phyloP scores from a whole-genome alignment of 2,888 invertebrate species.

The Epsilonema sp. region DNA sequence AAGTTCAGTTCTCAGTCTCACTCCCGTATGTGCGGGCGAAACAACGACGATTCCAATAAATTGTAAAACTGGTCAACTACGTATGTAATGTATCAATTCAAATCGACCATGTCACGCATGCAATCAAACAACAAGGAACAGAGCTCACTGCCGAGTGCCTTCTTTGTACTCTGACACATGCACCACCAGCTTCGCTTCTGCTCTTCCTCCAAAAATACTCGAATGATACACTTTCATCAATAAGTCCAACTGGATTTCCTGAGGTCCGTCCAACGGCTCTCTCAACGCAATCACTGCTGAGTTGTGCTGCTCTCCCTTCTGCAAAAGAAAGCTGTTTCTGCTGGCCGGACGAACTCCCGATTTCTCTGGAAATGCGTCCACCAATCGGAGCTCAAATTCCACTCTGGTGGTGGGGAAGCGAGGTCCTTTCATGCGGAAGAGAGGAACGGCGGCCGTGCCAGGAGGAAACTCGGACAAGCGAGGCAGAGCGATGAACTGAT shows the following conservation, averaged over 20 bases:
- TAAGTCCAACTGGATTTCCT: conserved; percentile 31
- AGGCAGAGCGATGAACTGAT: conserved; percentile 42
- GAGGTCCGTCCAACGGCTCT: conserved; percentile 30
- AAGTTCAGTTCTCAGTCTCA: too few relatives aligned
- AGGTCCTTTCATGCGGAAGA: conserved; percentile 33
- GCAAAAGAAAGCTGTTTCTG: conserved; percentile 31
- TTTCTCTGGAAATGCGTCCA: conserved; percentile 18
- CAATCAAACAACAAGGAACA: not conserved
- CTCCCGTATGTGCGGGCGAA: not conserved
- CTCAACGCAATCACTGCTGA: conserved; percentile 32
- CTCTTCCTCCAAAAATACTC: conserved; percentile 31
- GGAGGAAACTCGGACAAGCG: conserved; percentile 60
- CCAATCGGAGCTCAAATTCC: conserved; percentile 31
- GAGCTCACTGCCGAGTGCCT: conserved; percentile 12
- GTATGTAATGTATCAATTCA: too few relatives aligned
- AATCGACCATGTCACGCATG: not conserved
- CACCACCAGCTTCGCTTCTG: conserved; percentile 32
- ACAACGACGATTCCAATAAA: too few relatives aligned
- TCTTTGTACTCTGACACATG: conserved; percentile 31
- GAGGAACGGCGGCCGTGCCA: too few relatives aligned
- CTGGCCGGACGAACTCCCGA: conserved; percentile 25
- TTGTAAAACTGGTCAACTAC: too few relatives aligned
- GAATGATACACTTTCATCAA: conserved; percentile 29
- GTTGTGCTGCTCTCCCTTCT: conserved; percentile 27
- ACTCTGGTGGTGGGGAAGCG: conserved; percentile 25